Percentiles rank a stretch among this genome's conserved stretches.
These are phyloP conservation scores for Zaprionus gabonicus DNA, from an alignment of 1,140 invertebrate species.

Conservation along the genomic window DNA sequence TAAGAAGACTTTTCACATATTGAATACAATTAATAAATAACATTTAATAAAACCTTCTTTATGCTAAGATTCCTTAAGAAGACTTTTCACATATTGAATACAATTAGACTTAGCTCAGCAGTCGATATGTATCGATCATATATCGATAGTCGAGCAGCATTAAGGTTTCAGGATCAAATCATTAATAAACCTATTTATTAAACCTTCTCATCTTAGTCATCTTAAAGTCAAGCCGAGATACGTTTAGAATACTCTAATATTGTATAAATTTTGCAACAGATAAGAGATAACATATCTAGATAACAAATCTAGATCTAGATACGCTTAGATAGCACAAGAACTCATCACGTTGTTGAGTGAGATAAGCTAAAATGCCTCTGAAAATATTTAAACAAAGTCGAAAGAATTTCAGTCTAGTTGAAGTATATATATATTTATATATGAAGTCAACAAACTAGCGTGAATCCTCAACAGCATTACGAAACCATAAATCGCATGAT, in stretches of 20 bases:
- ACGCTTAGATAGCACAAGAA: neutral
- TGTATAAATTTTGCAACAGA: neutral
- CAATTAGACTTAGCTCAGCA: no score
- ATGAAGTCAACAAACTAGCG: neutral
- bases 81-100: no score
- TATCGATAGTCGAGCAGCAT: no score
- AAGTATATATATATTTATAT: neutral
- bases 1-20: no score
- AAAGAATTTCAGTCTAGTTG: neutral
- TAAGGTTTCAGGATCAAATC: no score
- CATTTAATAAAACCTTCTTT: no score
- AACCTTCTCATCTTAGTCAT: neutral
- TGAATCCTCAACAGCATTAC: neutral
- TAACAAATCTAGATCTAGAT: neutral
- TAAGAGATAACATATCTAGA: neutral
- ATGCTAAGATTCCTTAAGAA: no score
- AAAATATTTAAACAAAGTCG: neutral
- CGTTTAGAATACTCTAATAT: neutral
- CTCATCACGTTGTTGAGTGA: neutral
- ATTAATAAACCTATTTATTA: no score
- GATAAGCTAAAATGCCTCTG: neutral
- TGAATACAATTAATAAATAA: no score
- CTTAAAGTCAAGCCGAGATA: neutral
- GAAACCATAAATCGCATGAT: slow-evolving; percentile 8
- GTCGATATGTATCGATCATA: no score